These are phyloP conservation scores for Hipparchia sbordonii DNA, from an alignment of 2,888 invertebrate species.

Conservation along the genomic window DNA sequence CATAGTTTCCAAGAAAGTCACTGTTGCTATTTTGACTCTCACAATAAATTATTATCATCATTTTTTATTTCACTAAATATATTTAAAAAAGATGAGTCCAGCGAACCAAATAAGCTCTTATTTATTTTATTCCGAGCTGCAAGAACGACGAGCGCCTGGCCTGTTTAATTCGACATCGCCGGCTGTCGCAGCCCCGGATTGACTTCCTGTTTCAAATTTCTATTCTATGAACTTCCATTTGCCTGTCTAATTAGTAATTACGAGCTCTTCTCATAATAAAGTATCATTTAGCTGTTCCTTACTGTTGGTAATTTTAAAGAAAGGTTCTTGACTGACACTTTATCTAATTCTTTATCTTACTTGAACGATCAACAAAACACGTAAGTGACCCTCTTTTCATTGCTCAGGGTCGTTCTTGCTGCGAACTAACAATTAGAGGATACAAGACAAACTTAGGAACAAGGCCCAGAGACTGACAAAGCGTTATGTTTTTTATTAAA, in stretches of 20 bases:
- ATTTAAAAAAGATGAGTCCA: background rate
- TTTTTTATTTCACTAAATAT: too few relatives aligned
- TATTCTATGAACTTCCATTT: conserved; percentile 57
- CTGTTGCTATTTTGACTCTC: too few relatives aligned
- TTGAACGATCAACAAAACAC: too few relatives aligned
- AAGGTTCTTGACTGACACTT: background rate
- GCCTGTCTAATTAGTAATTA: background rate
- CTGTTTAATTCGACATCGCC: conserved; percentile 68
- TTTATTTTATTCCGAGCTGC: conserved; percentile 71
- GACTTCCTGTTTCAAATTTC: conserved; percentile 76
- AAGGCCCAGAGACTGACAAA: too few relatives aligned
- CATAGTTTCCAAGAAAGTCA: too few relatives aligned
- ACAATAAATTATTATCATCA: too few relatives aligned
- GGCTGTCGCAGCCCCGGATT: conserved; percentile 70
- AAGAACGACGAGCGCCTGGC: conserved; percentile 57
- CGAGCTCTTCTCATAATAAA: background rate
- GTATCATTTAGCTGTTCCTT: background rate
- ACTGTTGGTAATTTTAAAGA: background rate
- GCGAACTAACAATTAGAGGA: too few relatives aligned
- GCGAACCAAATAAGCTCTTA: conserved; percentile 38
- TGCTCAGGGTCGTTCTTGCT: too few relatives aligned
- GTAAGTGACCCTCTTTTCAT: too few relatives aligned
- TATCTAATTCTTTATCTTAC: too few relatives aligned
- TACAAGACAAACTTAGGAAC: too few relatives aligned
- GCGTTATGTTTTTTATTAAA: too few relatives aligned